Evolutionary conservation across 2,797 vertebrate genomes (phyloP).

Genomic region (Mastacembelus armatus): DNA sequence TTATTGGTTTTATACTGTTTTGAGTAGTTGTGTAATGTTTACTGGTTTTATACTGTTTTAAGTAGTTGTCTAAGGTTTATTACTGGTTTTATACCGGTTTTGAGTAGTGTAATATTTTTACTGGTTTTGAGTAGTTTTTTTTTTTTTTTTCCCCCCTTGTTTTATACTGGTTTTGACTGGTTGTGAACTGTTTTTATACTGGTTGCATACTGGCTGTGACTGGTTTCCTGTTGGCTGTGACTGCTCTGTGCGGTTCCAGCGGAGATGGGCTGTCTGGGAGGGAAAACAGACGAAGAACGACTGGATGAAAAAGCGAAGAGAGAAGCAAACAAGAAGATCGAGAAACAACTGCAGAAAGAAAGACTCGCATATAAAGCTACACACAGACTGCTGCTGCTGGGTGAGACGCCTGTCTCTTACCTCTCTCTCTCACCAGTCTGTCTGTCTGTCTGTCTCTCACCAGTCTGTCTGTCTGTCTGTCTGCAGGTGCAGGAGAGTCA

Average conservation of each 20-base stretch:
- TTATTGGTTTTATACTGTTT: too few species aligned
- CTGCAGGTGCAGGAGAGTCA: slow-evolving; percentile 94
- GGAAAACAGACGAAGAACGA: slow-evolving; percentile 95
- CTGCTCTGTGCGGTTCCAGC: slow-evolving; percentile 33
- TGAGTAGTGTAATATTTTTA: too few species aligned
- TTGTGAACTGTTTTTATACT: too few species aligned
- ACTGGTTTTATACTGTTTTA: too few species aligned
- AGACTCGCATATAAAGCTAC: slow-evolving; percentile 96
- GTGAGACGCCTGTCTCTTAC: slow-evolving; percentile 61
- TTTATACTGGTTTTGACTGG: too few species aligned
- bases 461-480: slow-evolving; percentile 7
- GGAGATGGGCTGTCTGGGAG: slow-evolving; percentile 95
- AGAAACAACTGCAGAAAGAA: slow-evolving; percentile 97
- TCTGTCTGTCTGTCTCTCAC: background rate
- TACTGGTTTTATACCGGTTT: too few species aligned
- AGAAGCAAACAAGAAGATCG: slow-evolving; percentile 98
- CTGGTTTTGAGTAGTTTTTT: too few species aligned
- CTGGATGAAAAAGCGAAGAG: slow-evolving; percentile 95
- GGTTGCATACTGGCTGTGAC: too few species aligned
- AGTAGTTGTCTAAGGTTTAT: too few species aligned
- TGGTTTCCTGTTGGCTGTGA: too few species aligned
- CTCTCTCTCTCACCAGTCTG: background rate
- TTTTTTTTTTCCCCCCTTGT: too few species aligned
- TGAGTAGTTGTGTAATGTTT: too few species aligned
- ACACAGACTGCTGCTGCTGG: slow-evolving; percentile 93